Base-by-base conservation (phyloP, 2,888 invertebrate species). In the Eupithecia insigniata region DNA sequence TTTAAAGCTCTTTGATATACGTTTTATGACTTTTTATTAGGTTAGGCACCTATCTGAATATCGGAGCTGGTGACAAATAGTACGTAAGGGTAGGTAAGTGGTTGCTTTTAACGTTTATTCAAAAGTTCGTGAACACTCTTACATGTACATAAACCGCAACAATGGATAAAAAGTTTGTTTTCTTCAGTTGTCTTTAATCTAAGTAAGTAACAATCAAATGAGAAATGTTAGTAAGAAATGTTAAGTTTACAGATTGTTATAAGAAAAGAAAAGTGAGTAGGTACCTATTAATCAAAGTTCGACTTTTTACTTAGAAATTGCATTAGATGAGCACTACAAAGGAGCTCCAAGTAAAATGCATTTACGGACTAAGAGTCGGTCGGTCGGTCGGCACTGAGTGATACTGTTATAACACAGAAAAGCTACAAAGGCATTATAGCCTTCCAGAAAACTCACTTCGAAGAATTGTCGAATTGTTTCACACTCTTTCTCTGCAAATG, bases 341-440 rank as follows among this genome's bases (percentile, higher is more conserved):
- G 67, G 60, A 67, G 28, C 58, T 58, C 55, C 46, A 58, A 69
- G 39, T 71, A 68, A 61, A 65, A 75, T 71, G 74, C 67, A 60
- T 71, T 68, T 62, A 61, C 71, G 51, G 66, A 69, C 69, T 67
- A 60, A 66, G 67, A 68, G 66, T 72, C 58, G 34, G 69, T 43
- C 67, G 69, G 66, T 72, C 58, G 34, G 69, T 43, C 67, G 69
- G 71, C 67, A 73, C 68, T 66, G 66, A 72, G 66, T 72, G 66
- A 71, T 73, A 76, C 70, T 68, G 60, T 70, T 66, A 55, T 36
- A 73, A n/a, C n/a, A 12, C n/a, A n/a, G 32, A n/a, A 30, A 22
- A 62, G 30, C 1, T 32, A 60, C 1, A 34, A 26, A 18, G 18
- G 22, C 5, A n/a, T 4, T 2, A 10, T n/a, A n/a, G 34, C 8